Base-by-base conservation (phyloP, 2,797 vertebrate species). In the Notoglanidium macrostoma region DNA sequence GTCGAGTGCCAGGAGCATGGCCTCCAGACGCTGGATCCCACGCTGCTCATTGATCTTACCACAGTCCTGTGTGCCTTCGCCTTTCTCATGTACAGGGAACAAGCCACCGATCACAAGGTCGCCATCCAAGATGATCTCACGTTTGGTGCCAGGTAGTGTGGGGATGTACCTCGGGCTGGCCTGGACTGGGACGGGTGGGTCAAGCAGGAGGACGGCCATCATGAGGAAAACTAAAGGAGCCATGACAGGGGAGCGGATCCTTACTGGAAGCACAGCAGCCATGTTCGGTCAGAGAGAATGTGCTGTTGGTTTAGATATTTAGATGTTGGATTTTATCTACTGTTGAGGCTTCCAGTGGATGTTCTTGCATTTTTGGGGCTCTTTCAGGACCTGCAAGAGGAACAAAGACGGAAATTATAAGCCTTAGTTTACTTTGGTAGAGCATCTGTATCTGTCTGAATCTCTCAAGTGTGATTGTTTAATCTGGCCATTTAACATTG, bases 51-150 rank as follows among this genome's bases (percentile, higher is more conserved):
- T 99, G 92, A 99, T 97, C 88, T 97, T 97, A 68, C 98, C 98
- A 0, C 98, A 99, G 90, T 99, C 98, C 93, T 98, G 97, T 0
- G 91, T 90, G 1, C 96, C 97, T 82, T 95, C 95, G 5, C 98
- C 98, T 92, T 99, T 99, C 94, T 99, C 97, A 21, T 99, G 98
- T 82, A 99, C 95, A 0, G 98, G 98, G 90, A 99, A 99, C 90
- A 99, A 94, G 82, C 98, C 98, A 1, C 98, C 98, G 0, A 99
- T 97, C 92, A 99, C 97, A 94, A 99, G 93, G 90, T 99, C 98
- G 46, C 98, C 98, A 0, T 99, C 98, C 5, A 97, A 93, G 44
- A 97, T 97, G 95, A 99, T 97, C 95, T 98, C 98, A 87, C 97
- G 96, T 95, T 97, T 98, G 91, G 96, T 87, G 85, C 95, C 95